phyloP scores from a whole-genome alignment of 2,113 vertebrate species.

The Labeo rohita region DNA sequence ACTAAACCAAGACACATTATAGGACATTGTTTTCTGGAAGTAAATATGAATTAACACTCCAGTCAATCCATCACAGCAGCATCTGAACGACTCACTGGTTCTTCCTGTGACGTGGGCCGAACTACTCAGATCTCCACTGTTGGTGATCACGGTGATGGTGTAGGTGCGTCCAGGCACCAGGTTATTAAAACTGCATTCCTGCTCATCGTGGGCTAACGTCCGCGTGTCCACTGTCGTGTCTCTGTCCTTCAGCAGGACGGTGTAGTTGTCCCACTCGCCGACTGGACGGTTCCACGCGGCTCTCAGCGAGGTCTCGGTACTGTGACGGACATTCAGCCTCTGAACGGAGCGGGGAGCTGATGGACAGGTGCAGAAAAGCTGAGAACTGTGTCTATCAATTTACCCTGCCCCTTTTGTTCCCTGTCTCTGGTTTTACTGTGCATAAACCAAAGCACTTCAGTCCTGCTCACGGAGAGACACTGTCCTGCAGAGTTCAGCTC shows the following conservation, averaged over 20 bases:
- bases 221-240: slow-evolving; percentile 70
- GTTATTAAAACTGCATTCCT: slow-evolving; percentile 82
- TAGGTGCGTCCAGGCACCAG: slow-evolving; percentile 85
- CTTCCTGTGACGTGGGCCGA: slow-evolving; percentile 79
- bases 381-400: not conserved
- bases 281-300: slow-evolving; percentile 81
- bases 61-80: not conserved
- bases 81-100: slow-evolving; percentile 79
- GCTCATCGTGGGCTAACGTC: slow-evolving; percentile 77
- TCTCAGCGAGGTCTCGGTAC: slow-evolving; percentile 82
- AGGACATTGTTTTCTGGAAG: no score
- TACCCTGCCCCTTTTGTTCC: no score
- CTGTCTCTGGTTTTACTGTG: no score
- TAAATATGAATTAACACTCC: no score
- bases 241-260: slow-evolving; percentile 74
- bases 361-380: not conserved
- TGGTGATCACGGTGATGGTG: slow-evolving; percentile 79
- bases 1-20: no score
- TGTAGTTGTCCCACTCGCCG: slow-evolving; percentile 87
- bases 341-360: slow-evolving; percentile 82
- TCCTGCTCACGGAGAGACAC: no score
- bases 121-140: slow-evolving; percentile 83
- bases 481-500: no score
- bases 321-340: slow-evolving; percentile 82
- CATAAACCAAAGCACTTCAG: no score